phyloP scores from a whole-genome alignment of 2,888 invertebrate genomes.

The Habroteleia sp. region DNA sequence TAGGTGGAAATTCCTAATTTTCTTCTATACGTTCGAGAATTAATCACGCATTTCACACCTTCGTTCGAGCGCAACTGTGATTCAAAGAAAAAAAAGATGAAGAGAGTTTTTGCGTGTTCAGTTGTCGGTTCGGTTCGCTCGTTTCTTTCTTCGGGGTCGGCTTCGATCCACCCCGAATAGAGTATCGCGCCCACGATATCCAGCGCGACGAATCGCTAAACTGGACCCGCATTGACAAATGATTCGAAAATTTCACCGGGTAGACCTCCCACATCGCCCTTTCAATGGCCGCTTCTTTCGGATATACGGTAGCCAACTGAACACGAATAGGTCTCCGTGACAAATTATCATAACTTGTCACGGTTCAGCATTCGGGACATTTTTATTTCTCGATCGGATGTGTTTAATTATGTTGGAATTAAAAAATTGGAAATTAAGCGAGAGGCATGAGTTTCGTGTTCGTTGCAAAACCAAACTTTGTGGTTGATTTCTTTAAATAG shows the following conservation, averaged over 20 bases:
- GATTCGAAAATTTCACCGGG: constrained; percentile 72
- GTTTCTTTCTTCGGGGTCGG: constrained; percentile 35
- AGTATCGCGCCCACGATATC: constrained; percentile 43
- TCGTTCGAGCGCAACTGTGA: constrained; percentile 54
- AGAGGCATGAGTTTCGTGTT: too few relatives aligned
- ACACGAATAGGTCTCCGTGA: constrained; percentile 30
- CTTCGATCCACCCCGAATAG: constrained; percentile 60
- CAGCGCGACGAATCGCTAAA: constrained; percentile 77
- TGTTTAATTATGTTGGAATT: constrained; percentile 7
- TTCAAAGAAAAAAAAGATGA: constrained; percentile 17
- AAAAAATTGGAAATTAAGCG: not conserved
- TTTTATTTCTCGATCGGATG: constrained; percentile 13
- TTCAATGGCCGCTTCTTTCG: constrained; percentile 26
- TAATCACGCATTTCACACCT: constrained; percentile 78
- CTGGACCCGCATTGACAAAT: constrained; percentile 79
- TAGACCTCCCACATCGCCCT: constrained; percentile 72
- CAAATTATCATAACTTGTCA: constrained; percentile 58
- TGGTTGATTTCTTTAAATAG: too few relatives aligned
- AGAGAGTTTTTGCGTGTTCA: constrained; percentile 15
- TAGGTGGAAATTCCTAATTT: constrained; percentile 58
- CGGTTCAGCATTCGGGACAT: constrained; percentile 13
- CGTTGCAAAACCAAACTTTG: too few relatives aligned
- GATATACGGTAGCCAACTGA: constrained; percentile 40
- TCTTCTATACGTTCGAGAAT: constrained; percentile 69
- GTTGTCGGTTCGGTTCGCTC: constrained; percentile 24